Conservation (phyloP, 2,113 vertebrate species). For the Bubalus kerabau region DNA sequence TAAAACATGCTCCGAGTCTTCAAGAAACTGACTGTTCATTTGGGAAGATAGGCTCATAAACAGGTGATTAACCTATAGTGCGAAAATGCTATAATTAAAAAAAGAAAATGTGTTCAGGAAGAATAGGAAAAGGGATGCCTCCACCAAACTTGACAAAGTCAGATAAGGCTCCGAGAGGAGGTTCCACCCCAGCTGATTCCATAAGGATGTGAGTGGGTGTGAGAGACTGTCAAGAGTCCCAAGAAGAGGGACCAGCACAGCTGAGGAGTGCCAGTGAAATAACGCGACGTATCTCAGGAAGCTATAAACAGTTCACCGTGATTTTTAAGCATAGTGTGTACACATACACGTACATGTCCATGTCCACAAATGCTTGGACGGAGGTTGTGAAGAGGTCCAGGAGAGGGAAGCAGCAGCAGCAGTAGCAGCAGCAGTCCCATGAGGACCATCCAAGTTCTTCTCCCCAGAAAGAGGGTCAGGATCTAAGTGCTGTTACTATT, state of each 20-base stretch:
- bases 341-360: too few relatives aligned
- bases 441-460: background rate
- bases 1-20: background rate
- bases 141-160: background rate
- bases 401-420: background rate
- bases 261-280: background rate
- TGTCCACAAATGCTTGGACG: background rate
- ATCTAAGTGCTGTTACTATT: background rate
- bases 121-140: background rate
- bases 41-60: background rate
- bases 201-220: background rate
- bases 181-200: background rate
- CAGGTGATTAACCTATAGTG: background rate
- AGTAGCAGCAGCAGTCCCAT: background rate
- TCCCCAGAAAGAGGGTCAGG: background rate
- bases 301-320: background rate
- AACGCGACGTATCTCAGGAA: background rate
- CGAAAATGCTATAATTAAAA: background rate
- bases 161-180: background rate
- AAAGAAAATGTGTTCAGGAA: background rate
- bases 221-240: background rate
- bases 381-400: background rate
- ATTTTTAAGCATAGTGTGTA: background rate
- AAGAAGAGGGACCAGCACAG: background rate
- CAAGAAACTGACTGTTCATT: background rate